Base-by-base conservation (phyloP, 2,797 vertebrate genomes). In the Holocentrus rufus region DNA sequence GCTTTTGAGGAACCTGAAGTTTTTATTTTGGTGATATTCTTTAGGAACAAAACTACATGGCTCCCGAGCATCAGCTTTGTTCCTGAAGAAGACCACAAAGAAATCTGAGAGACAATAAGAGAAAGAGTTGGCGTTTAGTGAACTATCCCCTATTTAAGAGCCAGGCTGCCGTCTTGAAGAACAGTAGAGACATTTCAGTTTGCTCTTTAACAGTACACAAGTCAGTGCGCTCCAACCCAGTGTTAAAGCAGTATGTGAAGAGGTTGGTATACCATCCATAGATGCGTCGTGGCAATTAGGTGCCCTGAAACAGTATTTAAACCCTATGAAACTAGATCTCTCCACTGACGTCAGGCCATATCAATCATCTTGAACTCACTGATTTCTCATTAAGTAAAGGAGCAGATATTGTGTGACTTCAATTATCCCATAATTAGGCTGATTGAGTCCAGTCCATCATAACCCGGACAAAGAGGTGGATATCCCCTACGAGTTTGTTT, bases 141-240 rank as follows among this genome's bases (percentile, higher is more conserved):
- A 58, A 58, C 44, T 31, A 49, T 47, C 34, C 56, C 66, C 23
- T 23, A 62, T 59, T 47, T 52, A 72, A 76, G 72, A 77, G 66
- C 72, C 74, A 68, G 65, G 74, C 67, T 59, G 75, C 68, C 65
- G 42, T 65, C 76, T 61, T 65, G n/a, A 59, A 68, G 79, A 81
- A 71, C 70, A 72, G 77, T 77, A 44, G 25, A 31, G 56, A 14
- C 31, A 15, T 13, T 8, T 9, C 34, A 5, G 44, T 47, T 30
- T 14, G 46, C 46, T 39, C 23, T 18, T 7, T 4, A 27, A n/a
- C 55, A 34, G 55, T 27, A 39, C 56, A 20, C 42, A 4, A 44
- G 42, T 44, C 42, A 44, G 50, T 27, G 17, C 3, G 4, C 31
- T 49, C 20, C 9, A 18, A 22, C 17, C 34, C 11, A 10, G 20